Evolutionary conservation across 2,113 vertebrate genomes (phyloP), one percentile per base, ranked within the genome.

Genomic region (Narcine bancroftii): DNA sequence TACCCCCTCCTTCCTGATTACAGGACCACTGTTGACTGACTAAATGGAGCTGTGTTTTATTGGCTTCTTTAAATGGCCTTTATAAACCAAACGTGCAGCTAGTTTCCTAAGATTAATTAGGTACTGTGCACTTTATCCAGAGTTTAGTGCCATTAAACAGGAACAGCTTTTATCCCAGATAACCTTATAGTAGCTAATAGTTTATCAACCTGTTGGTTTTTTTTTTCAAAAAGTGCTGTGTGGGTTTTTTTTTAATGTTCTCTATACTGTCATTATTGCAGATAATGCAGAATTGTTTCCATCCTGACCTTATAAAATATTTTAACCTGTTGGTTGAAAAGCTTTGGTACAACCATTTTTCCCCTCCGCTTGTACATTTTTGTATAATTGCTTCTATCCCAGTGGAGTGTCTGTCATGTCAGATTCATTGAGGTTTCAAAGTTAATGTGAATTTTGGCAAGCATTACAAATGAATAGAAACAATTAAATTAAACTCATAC

Each of bases 401-500:
- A 29, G 39, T 45, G 36, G 42, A 69, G 24, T 45, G 42, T 71
- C 39, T 91, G 47, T 91, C 65, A 47, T 91, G 26, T 91, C 26
- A 71, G 26, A 45, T 29, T 91, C 89, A 91, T 10, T 69, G 39
- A 47, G 65, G 89, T 33, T 91, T 91, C 89, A 91, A 91, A 66
- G 63, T 65, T 91, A 91, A 91, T 69, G 63, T 39, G 42, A 66
- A 91, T 91, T 91, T 91, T 91, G 89, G 39, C 39, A 29, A 47
- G 33, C 81, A 39, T 87, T 87, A 13, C 7, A 87, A 6, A 33
- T 71, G 63, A 69, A 71, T 91, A 65, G 89, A 91, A 91, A 47
- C 89, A 69, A 91, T 69, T 87, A 87, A 87, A 87, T 87, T 87
- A 87, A 91, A 91, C 45, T 71, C 66, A 13, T 69, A 33, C 65